Percentiles rank a stretch among this genome's conserved stretches.
Evolutionary conservation across 2,888 invertebrate species (phyloP).

Genomic region (Drosophila putrida): DNA sequence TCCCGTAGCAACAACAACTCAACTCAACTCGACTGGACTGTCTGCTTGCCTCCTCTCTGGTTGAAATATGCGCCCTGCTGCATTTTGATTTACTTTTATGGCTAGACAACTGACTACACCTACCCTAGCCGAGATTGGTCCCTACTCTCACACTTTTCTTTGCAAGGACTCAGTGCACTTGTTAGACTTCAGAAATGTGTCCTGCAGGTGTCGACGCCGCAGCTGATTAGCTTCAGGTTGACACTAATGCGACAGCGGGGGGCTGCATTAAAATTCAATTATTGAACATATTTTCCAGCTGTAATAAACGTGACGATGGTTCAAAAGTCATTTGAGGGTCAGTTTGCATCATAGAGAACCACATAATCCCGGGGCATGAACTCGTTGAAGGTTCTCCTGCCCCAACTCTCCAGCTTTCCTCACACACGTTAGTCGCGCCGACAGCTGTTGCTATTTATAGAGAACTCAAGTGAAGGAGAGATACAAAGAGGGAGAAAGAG

Average conservation of each 20-base stretch:
- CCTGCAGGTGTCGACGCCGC: conserved; percentile 74
- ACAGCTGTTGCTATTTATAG: conserved; percentile 72
- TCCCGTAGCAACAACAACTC: conserved; percentile 9
- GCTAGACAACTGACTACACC: conserved; percentile 60
- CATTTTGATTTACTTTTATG: conserved; percentile 78
- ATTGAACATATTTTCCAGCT: conserved; percentile 59
- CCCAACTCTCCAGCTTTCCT: background rate
- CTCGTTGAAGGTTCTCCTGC: conserved; percentile 30
- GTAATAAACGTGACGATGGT: conserved; percentile 66
- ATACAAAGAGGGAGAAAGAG: conserved; percentile 7
- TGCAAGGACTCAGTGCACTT: conserved; percentile 59
- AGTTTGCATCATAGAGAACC: conserved; percentile 25
- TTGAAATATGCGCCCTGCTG: conserved; percentile 64
- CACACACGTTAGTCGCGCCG: conserved; percentile 3
- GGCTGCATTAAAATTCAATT: conserved; percentile 75
- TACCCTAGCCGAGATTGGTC: background rate
- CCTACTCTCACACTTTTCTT: background rate
- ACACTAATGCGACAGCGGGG: conserved; percentile 67
- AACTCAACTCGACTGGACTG: conserved; percentile 25
- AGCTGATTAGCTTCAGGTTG: conserved; percentile 69
- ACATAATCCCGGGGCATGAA: conserved; percentile 18
- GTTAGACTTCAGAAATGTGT: conserved; percentile 70
- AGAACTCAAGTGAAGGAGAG: conserved; percentile 30
- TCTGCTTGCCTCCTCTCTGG: conserved; percentile 23
- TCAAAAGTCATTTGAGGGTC: conserved; percentile 58